A percentile compares a stretch with the other conserved stretches of the same genome.
phyloP scores from a whole-genome alignment of 2,113 vertebrate genomes.

The Nothobranchius kuhntae region DNA sequence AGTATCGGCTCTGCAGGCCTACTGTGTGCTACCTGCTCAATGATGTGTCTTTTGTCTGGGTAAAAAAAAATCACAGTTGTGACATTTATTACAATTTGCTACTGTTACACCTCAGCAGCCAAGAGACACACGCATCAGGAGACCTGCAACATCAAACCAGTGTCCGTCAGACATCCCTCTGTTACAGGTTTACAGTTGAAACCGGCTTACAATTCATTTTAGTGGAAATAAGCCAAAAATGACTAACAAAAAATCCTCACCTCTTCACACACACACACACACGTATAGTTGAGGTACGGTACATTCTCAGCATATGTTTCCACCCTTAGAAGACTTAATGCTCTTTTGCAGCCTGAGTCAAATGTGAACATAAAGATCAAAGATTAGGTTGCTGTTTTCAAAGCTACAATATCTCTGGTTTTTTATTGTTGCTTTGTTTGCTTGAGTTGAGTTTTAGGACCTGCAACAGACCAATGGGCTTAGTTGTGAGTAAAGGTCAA shows the following conservation, averaged over 20 bases:
- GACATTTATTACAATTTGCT: conserved; percentile 68
- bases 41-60: conserved; percentile 55
- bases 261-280: no score
- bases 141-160: conserved; percentile 51
- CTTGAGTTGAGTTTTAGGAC: conserved; percentile 20
- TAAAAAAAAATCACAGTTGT: conserved; percentile 27
- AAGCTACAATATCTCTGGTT: background rate
- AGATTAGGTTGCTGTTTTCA: conserved; percentile 25
- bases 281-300: no score
- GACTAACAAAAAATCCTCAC: background rate
- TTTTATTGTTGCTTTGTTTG: conserved; percentile 25
- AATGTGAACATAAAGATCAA: conserved; percentile 42
- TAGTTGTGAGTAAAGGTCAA: background rate
- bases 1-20: conserved; percentile 35
- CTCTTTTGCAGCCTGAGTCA: conserved; percentile 47
- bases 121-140: conserved; percentile 45
- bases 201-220: conserved; percentile 1
- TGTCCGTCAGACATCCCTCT: conserved; percentile 60
- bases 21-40: conserved; percentile 37
- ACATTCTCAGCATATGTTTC: no score
- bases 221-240: conserved; percentile 36
- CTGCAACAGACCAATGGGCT: background rate
- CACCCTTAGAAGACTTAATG: conserved; percentile 20
- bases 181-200: conserved; percentile 51
- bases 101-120: conserved; percentile 40